Evolutionary conservation across 2,888 invertebrate genomes (phyloP).

Genomic region (Idaea aversata): DNA sequence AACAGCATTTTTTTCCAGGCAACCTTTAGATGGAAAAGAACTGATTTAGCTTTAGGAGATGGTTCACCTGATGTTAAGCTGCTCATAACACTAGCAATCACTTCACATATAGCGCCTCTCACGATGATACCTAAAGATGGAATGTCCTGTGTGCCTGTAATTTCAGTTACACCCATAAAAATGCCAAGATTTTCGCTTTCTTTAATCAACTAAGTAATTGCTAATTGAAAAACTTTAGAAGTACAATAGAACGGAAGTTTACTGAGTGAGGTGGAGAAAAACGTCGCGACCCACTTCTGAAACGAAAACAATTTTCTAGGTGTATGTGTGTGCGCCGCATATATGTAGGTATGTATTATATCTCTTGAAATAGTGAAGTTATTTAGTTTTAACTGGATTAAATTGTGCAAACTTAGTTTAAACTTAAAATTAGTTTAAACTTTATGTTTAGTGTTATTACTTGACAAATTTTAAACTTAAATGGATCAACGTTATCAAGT

Average conservation of each 20-base stretch:
- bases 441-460: background rate
- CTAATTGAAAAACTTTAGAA: slow-evolving; percentile 68
- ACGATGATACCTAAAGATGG: background rate
- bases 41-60: too few species aligned
- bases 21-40: too few species aligned
- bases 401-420: background rate
- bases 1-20: too few species aligned
- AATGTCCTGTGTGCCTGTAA: background rate
- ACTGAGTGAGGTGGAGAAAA: slow-evolving; percentile 47
- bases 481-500: background rate
- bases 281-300: slow-evolving; percentile 50
- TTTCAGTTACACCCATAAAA: slow-evolving; percentile 5
- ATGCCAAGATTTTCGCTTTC: slow-evolving; percentile 38
- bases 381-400: background rate
- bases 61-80: too few species aligned
- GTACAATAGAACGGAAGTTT: slow-evolving; percentile 42
- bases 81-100: too few species aligned
- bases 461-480: background rate
- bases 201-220: slow-evolving; percentile 62
- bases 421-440: background rate
- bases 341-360: background rate
- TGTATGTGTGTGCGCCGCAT: background rate
- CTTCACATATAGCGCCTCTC: background rate
- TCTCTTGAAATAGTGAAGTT: background rate
- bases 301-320: slow-evolving; percentile 42